These are phyloP conservation scores for Cephalopachus bancanus DNA, from an alignment of 2,797 vertebrate genomes.

Conservation along the genomic window DNA sequence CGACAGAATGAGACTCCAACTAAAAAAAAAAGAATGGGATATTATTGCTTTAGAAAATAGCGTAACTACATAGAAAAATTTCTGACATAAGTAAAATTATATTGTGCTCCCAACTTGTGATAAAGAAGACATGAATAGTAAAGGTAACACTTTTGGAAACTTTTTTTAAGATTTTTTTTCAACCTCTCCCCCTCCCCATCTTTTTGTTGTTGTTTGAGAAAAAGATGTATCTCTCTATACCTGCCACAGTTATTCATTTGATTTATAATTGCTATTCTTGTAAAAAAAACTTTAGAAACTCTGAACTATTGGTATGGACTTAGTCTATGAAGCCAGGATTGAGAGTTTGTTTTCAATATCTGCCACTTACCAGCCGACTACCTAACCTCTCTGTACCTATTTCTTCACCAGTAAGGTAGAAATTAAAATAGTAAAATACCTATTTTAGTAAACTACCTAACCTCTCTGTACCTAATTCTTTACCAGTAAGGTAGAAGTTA, in stretches of 20 bases:
- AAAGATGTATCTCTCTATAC: background rate
- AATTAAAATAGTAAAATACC: too few relatives aligned
- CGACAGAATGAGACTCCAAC: too few relatives aligned
- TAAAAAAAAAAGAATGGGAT: background rate
- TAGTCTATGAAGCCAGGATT: background rate
- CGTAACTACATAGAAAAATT: background rate
- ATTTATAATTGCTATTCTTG: background rate
- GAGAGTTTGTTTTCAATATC: background rate
- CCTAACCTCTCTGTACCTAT: background rate
- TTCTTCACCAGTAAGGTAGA: too few relatives aligned
- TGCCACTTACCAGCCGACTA: background rate
- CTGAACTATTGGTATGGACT: background rate
- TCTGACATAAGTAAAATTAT: background rate
- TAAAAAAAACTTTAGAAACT: background rate
- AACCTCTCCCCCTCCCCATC: background rate
- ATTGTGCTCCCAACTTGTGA: background rate
- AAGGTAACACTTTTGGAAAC: background rate
- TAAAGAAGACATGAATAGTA: slow-evolving; percentile 7
- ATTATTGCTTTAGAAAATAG: slow-evolving; percentile 14
- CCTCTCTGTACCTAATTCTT: too few relatives aligned
- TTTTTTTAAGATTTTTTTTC: slow-evolving; percentile 26
- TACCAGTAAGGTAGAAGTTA: background rate
- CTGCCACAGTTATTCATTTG: background rate
- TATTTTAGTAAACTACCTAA: too few relatives aligned
- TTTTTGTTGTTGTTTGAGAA: background rate